Evolutionary conservation across 2,888 invertebrate species (phyloP).

Genomic region (Galerucella calmariensis): DNA sequence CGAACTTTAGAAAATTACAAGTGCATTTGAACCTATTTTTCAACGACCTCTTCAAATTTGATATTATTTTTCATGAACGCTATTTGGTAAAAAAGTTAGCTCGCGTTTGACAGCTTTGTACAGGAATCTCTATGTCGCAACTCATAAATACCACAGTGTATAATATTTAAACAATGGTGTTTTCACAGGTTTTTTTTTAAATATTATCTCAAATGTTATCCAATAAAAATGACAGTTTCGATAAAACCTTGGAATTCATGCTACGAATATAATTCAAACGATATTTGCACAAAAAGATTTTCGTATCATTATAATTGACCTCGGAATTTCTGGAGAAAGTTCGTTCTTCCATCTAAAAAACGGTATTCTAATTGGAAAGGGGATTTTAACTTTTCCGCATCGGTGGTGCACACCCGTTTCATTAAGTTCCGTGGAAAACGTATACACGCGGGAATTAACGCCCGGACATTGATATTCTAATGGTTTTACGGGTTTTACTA

Average conservation of each 20-base stretch:
- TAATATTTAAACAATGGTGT: too few species aligned
- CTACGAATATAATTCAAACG: neutral
- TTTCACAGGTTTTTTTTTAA: too few species aligned
- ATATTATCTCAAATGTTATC: neutral
- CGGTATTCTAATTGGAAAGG: constrained; percentile 4
- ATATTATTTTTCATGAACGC: too few species aligned
- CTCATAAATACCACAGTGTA: too few species aligned
- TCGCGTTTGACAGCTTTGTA: too few species aligned
- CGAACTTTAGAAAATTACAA: too few species aligned
- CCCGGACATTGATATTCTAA: neutral
- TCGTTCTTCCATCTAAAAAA: neutral
- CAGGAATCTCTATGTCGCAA: too few species aligned
- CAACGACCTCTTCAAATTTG: too few species aligned
- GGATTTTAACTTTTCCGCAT: constrained; percentile 4
- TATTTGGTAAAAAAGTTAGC: too few species aligned
- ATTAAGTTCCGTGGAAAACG: neutral
- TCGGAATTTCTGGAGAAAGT: neutral
- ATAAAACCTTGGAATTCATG: neutral
- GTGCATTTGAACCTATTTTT: too few species aligned
- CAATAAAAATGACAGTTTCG: neutral
- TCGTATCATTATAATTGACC: neutral
- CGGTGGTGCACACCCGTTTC: neutral
- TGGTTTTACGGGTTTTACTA: neutral
- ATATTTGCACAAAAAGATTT: neutral
- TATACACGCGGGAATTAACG: neutral